Evolutionary conservation across 2,888 invertebrate species (phyloP).

Genomic region (Conomelus anceps): DNA sequence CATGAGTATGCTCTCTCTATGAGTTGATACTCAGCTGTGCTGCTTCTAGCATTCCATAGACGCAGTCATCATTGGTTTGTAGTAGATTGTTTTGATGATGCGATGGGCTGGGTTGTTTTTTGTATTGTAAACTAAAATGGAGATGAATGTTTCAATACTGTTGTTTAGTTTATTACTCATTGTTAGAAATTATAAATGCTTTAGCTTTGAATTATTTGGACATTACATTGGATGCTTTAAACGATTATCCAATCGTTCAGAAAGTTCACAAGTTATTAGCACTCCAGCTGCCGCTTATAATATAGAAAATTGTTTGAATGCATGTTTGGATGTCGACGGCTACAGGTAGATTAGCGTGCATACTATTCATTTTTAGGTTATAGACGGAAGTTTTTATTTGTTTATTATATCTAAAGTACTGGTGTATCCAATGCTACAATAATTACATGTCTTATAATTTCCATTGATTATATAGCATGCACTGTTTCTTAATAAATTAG

Average conservation of each 20-base stretch:
- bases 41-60: neutral
- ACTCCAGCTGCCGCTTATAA: neutral
- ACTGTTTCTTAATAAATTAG: no score
- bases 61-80: neutral
- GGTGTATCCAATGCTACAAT: no score
- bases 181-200: neutral
- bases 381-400: neutral
- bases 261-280: neutral
- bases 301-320: constrained; percentile 6
- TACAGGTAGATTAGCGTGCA: neutral
- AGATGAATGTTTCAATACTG: neutral
- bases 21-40: neutral
- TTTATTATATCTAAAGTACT: neutral
- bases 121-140: neutral
- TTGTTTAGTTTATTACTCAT: neutral
- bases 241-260: neutral
- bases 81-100: neutral
- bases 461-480: no score
- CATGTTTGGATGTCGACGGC: neutral
- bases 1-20: no score
- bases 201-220: neutral
- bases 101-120: neutral
- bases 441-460: no score
- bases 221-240: neutral
- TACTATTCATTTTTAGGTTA: neutral